A percentile compares a stretch with the other conserved stretches of the same genome.
These are phyloP conservation scores for Cydia strobilella DNA, from an alignment of 1,140 invertebrate genomes.

Conservation along the genomic window DNA sequence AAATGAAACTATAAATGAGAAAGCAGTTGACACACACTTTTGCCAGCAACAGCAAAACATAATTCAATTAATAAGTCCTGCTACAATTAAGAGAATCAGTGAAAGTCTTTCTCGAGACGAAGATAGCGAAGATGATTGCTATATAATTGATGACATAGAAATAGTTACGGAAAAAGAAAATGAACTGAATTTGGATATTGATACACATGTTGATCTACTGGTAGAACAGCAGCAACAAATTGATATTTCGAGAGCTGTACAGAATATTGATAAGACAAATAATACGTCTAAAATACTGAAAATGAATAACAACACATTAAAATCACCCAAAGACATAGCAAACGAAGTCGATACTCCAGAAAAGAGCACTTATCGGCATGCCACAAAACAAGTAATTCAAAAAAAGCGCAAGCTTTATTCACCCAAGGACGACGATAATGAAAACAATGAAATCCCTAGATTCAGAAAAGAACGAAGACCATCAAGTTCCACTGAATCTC, in stretches of 20 bases:
- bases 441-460: too few species aligned
- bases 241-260: background rate
- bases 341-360: slow-evolving; percentile 29
- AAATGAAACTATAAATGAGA: slow-evolving; percentile 36
- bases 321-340: slow-evolving; percentile 12
- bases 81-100: slow-evolving; percentile 59
- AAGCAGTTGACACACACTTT: slow-evolving; percentile 62
- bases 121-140: slow-evolving; percentile 46
- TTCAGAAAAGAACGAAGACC: too few species aligned
- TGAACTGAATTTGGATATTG: slow-evolving; percentile 41
- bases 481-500: too few species aligned
- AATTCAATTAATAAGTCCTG: slow-evolving; percentile 49
- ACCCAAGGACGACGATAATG: too few species aligned
- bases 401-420: too few species aligned
- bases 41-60: slow-evolving; percentile 47
- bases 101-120: slow-evolving; percentile 51
- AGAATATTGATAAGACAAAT: slow-evolving; percentile 20
- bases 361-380: too few species aligned
- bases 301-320: slow-evolving; percentile 5
- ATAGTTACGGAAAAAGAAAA: slow-evolving; percentile 20
- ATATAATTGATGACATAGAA: slow-evolving; percentile 32
- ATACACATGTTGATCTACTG: slow-evolving; percentile 49
- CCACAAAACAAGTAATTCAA: too few species aligned
- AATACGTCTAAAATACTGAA: slow-evolving; percentile 23
- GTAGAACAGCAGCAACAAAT: slow-evolving; percentile 30